These are phyloP conservation scores for Erethizon dorsatum DNA, from an alignment of 2,797 vertebrate species.

Conservation along the genomic window DNA sequence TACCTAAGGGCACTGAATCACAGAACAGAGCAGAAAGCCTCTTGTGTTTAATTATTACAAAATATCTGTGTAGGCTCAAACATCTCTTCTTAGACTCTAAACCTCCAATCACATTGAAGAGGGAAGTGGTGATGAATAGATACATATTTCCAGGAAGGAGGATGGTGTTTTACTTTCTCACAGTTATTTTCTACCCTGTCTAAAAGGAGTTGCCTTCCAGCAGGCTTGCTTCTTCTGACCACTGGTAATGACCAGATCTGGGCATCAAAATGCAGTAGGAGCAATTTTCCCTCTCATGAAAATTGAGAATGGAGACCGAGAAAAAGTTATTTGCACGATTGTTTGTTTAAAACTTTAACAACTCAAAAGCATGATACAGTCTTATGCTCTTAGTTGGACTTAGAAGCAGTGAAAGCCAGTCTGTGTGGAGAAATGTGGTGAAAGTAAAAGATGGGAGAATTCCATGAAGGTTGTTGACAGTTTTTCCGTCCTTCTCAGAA, in stretches of 20 bases:
- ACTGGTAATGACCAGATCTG: background rate
- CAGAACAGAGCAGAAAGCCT: background rate
- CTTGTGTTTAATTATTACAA: constrained; percentile 45
- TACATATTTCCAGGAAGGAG: constrained; percentile 20
- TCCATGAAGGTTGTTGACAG: background rate
- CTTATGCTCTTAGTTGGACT: background rate
- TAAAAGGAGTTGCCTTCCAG: background rate
- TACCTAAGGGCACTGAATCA: constrained; percentile 58
- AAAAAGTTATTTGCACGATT: background rate
- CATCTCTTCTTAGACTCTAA: background rate
- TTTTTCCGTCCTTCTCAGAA: constrained; percentile 2
- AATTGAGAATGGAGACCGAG: background rate
- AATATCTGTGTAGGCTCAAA: constrained; percentile 43
- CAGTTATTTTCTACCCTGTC: background rate
- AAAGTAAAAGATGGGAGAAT: background rate
- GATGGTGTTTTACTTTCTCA: background rate
- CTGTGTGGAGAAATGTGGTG: background rate
- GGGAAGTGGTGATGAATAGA: background rate
- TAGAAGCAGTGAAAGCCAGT: background rate
- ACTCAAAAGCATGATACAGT: background rate
- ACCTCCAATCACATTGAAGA: background rate
- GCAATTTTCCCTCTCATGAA: background rate
- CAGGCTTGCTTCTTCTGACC: background rate
- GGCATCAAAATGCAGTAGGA: fast-evolving
- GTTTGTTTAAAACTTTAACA: background rate